These are phyloP conservation scores for Sipha flava DNA, from an alignment of 1,140 invertebrate genomes.

Conservation along the genomic window DNA sequence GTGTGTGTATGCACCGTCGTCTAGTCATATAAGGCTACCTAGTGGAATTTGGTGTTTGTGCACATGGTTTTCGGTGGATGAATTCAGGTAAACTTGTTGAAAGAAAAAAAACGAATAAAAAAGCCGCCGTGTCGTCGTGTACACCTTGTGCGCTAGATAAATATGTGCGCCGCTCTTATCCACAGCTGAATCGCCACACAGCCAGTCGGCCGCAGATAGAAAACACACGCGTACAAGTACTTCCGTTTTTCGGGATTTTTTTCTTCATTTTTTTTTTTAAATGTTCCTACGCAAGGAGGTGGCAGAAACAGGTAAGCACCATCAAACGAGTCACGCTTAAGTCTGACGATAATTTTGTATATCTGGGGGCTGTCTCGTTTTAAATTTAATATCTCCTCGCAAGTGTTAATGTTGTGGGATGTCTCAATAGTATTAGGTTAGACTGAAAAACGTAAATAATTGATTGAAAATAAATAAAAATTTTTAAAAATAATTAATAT, in stretches of 20 bases:
- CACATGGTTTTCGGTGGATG: conserved; percentile 3
- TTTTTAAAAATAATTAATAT: too few relatives aligned
- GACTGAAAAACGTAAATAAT: too few relatives aligned
- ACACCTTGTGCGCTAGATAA: not conserved
- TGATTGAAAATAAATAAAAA: too few relatives aligned
- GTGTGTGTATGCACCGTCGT: not conserved
- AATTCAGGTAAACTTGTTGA: not conserved
- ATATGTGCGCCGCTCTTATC: not conserved
- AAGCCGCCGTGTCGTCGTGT: not conserved
- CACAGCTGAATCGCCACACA: not conserved
- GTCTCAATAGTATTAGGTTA: too few relatives aligned
- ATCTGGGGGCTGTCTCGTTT: too few relatives aligned
- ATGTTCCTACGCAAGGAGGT: conserved; percentile 22
- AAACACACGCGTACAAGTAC: not conserved
- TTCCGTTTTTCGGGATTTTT: not conserved
- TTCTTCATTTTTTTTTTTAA: too few relatives aligned
- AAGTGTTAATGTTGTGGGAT: too few relatives aligned
- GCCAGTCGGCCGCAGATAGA: not conserved
- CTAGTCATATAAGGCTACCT: conserved; percentile 16
- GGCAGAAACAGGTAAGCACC: conserved; percentile 21
- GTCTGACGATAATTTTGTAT: too few relatives aligned
- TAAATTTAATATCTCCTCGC: too few relatives aligned
- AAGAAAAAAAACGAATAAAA: too few relatives aligned
- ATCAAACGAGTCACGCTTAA: too few relatives aligned
- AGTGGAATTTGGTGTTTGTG: conserved; percentile 4